Evolutionary conservation across 2,888 invertebrate species (phyloP), one percentile per base, ranked within the genome.

Genomic region (Archips xylosteana): DNA sequence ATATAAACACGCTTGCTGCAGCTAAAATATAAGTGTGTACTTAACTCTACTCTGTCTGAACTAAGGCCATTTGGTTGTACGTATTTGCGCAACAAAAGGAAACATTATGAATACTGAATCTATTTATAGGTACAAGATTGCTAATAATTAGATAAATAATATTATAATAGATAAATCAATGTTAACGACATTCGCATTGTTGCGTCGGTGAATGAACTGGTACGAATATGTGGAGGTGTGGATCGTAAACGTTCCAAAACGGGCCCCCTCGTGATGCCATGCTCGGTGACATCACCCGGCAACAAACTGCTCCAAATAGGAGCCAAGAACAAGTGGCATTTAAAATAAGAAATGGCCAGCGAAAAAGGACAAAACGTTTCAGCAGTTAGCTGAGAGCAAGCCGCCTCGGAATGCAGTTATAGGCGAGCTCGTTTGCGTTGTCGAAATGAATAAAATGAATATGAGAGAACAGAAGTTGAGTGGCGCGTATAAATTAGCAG

Each of bases 201-300:
- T 80, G 79, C 80, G 78, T 75, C 89, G 92, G 92, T 92, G 91
- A 92, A 92, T 89, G 92, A 94, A 92, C 94, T 85, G 85, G 78
- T 83, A 85, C 86, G 78, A 85, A 88, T 83, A 85, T 91, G 92
- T 92, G 93, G 92, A 91, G 93, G 92, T 92, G 93, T 88, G 79
- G 89, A 85, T 91, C 92, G 89, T 92, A 92, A 92, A 91, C 88
- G 85, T 87, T 84, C 91, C 91, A 89, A 92, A 92, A 88, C 86
- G 86, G 92, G 90, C 88, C 88, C 82, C 87, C 82, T 82, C 82
- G 77, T 89, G 89, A 91, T 88, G 87, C 83, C 87, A 85, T 83
- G 85, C 78, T 78, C 80, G 87, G 86, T 94, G 94, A 94, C 92
- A 92, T 94, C 94, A 94, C 84, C 89, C 75, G 78, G 78, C 81